These are phyloP conservation scores for Ferdinandea cuprea DNA, from an alignment of 2,888 invertebrate genomes.

Conservation along the genomic window DNA sequence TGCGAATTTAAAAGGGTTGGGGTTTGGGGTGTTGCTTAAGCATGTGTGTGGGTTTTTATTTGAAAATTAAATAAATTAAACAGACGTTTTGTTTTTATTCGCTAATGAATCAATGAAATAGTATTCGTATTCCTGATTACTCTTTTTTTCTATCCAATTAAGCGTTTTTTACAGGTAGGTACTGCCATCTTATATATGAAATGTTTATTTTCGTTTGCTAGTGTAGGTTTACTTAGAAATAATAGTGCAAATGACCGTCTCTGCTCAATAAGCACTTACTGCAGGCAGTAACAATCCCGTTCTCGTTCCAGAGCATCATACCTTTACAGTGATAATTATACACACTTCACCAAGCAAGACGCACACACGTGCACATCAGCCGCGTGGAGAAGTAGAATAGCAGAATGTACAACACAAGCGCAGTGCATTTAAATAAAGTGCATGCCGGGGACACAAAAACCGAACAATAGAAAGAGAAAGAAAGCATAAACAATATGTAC, in stretches of 20 bases:
- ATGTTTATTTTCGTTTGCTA: slow-evolving; percentile 2
- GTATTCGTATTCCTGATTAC: not conserved
- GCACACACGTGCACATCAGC: not conserved
- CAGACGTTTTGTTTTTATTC: slow-evolving; percentile 11
- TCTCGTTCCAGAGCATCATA: slow-evolving; percentile 36
- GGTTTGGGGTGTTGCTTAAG: slow-evolving; percentile 58
- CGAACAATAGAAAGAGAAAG: not conserved
- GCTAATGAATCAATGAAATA: slow-evolving; percentile 38
- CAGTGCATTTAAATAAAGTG: slow-evolving; percentile 53
- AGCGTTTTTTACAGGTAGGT: too few relatives aligned
- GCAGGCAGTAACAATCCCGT: not conserved
- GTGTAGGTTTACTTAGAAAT: not conserved
- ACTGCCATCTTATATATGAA: too few relatives aligned
- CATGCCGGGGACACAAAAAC: slow-evolving; percentile 1
- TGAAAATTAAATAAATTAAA: slow-evolving; percentile 66
- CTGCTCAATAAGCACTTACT: not conserved
- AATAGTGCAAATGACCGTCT: slow-evolving; percentile 17
- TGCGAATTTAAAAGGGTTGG: slow-evolving; percentile 39
- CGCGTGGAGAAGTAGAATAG: too few relatives aligned
- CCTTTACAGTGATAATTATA: slow-evolving; percentile 49
- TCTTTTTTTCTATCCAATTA: too few relatives aligned
- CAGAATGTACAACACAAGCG: slow-evolving; percentile 24
- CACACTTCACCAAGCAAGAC: slow-evolving; percentile 9
- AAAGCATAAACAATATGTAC: slow-evolving; percentile 32
- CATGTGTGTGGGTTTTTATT: slow-evolving; percentile 62